phyloP scores from a whole-genome alignment of 2,797 vertebrate species.

The Microctenopoma lineatum region DNA sequence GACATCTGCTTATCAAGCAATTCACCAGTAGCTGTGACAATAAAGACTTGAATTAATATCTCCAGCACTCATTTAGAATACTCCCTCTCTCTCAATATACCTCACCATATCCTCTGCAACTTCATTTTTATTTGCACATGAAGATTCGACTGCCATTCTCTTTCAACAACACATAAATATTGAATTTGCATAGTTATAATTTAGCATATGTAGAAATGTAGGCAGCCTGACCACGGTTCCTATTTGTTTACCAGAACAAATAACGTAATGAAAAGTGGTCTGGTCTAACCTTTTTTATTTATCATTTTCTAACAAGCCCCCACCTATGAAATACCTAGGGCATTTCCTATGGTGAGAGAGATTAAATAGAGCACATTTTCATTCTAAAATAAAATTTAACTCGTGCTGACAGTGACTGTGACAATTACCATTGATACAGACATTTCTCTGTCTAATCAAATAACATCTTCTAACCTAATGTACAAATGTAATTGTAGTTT shows the following conservation, averaged over 20 bases:
- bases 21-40: constrained; percentile 82
- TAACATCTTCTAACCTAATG: background rate
- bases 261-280: constrained; percentile 1
- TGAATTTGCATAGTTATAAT: constrained; percentile 40
- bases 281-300: background rate
- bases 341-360: background rate
- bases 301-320: constrained; percentile 1
- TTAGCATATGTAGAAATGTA: background rate
- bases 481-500: background rate
- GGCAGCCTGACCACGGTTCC: constrained; percentile 1
- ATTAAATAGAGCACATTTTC: constrained; percentile 5
- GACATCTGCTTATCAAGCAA: constrained; percentile 81
- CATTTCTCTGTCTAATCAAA: constrained; percentile 21
- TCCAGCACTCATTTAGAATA: constrained; percentile 34
- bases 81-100: constrained; percentile 35
- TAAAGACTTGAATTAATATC: constrained; percentile 63
- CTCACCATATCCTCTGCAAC: constrained; percentile 33
- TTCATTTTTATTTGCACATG: constrained; percentile 50
- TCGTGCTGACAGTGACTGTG: background rate
- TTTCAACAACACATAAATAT: constrained; percentile 44
- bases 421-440: constrained; percentile 6
- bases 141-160: constrained; percentile 40
- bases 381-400: constrained; percentile 17
- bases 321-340: background rate
- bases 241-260: background rate